Evolutionary conservation across 2,113 vertebrate species (phyloP).

Genomic region (Xyliphius kryptos): DNA sequence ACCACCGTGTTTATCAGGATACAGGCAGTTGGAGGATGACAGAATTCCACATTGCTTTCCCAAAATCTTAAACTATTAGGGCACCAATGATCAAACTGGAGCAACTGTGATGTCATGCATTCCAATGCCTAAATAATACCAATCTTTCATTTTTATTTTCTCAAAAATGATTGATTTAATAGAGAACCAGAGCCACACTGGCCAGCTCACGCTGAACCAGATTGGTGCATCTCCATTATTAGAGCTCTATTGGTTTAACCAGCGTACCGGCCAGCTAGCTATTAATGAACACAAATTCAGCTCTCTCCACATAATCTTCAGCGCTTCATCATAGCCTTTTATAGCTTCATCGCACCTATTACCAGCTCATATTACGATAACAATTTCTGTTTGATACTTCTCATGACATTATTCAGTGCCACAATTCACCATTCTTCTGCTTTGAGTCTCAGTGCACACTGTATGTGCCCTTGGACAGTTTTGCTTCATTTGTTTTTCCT

Average conservation of each 20-base stretch:
- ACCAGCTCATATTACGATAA: constrained; percentile 55
- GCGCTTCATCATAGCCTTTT: constrained; percentile 54
- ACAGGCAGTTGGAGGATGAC: too few species aligned
- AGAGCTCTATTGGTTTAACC: constrained; percentile 36
- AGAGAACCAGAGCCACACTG: too few species aligned
- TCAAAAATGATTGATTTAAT: too few species aligned
- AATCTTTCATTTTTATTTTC: too few species aligned
- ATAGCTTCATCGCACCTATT: constrained; percentile 58
- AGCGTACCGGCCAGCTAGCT: constrained; percentile 37
- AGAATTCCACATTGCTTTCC: too few species aligned
- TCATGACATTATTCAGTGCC: constrained; percentile 29
- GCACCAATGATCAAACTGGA: too few species aligned
- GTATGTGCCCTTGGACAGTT: constrained; percentile 20
- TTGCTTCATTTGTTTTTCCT: constrained; percentile 2
- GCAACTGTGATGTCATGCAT: background rate
- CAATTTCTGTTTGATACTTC: constrained; percentile 64
- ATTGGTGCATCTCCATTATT: background rate
- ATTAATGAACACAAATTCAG: constrained; percentile 39
- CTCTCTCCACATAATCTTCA: constrained; percentile 42
- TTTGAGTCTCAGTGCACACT: constrained; percentile 8
- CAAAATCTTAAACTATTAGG: too few species aligned
- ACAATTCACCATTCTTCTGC: constrained; percentile 32
- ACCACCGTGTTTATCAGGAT: too few species aligned
- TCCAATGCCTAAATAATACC: too few species aligned
- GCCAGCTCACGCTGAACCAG: background rate